Evolutionary conservation across 1,140 invertebrate genomes (phyloP).

Genomic region (Calliphora vicina): DNA sequence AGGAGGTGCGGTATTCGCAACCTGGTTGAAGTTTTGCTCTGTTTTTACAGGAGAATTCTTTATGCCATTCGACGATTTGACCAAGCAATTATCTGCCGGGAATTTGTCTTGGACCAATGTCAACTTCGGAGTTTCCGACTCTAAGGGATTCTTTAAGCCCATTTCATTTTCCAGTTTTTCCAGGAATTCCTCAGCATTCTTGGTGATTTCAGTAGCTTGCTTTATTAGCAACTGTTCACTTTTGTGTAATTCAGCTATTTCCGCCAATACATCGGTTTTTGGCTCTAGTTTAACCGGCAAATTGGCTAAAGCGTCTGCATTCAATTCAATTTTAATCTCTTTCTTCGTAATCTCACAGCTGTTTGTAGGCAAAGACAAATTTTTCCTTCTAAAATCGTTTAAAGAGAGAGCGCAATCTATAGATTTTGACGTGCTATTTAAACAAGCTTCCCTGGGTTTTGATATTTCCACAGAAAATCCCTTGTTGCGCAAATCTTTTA

Average conservation of each 20-base stretch:
- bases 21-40: not conserved
- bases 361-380: not conserved
- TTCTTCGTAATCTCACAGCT: not conserved
- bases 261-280: slow-evolving; percentile 1
- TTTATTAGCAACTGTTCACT: slow-evolving; percentile 20
- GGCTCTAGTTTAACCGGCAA: not conserved
- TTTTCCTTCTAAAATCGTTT: not conserved
- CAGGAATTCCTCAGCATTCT: slow-evolving; percentile 2
- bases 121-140: not conserved
- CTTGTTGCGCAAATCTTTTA: not conserved
- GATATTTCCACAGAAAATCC: slow-evolving; percentile 10
- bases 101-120: not conserved
- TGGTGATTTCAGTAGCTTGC: slow-evolving; percentile 3
- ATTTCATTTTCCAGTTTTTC: slow-evolving; percentile 19
- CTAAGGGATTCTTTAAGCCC: slow-evolving; percentile 5
- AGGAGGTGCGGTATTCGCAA: not conserved
- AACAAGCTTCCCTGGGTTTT: not conserved
- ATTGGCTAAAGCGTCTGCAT: not conserved
- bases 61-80: not conserved
- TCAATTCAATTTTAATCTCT: slow-evolving; percentile 9
- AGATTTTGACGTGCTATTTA: not conserved
- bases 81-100: not conserved
- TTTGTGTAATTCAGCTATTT: slow-evolving; percentile 13
- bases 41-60: not conserved
- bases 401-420: not conserved